Base-by-base conservation (phyloP, 2,113 vertebrate genomes). In the Bettongia penicillata region DNA sequence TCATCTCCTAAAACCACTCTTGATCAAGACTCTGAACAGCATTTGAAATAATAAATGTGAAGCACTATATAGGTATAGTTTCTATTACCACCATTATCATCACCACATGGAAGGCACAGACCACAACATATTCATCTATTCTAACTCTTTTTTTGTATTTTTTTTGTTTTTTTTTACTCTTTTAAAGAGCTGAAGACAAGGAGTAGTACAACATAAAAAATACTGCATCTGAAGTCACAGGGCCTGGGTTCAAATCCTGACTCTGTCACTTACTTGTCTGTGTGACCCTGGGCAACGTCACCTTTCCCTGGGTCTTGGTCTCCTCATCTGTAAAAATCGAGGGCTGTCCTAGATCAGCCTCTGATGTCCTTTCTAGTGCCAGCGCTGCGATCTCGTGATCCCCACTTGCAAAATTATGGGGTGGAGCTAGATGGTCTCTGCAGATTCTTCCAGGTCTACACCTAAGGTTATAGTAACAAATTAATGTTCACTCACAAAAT, bases 281-380 rank as follows among this genome's bases (percentile, higher is more conserved):
- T 93, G 93, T 96, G 95, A 94, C 51, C 43, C 51, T 91, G 52
- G 50, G n/a, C 31, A 92, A 96, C 61, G 48, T 55, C 91, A 93
- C 90, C 91, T 68, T 12, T 95, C 90, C 90, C 61, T 50, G 90
- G 53, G 43, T 22, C 91, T 95, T 19, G 53, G 48, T 49, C 61
- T 91, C 92, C 51, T 61, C 53, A 92, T 48, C 52, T 31, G 22
- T 68, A 93, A 94, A 89, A 77, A 0, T 93, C 24, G 8, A 37
- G 37, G 49, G 77, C 19, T 48, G 55, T 48, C 37, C 51, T 43
- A 31, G 3, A 31, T 52, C 28, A 4, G 3, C 12, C 57, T 61
- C 28, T 12, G 16, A 61, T 10, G 11, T 57, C 68, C 68, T 37
- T 61, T 12, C 2, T 37, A n/a, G 37, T 3, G 0, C 28, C 37